Base-by-base conservation (phyloP, 2,113 vertebrate species). In the Varanus komodoensis region DNA sequence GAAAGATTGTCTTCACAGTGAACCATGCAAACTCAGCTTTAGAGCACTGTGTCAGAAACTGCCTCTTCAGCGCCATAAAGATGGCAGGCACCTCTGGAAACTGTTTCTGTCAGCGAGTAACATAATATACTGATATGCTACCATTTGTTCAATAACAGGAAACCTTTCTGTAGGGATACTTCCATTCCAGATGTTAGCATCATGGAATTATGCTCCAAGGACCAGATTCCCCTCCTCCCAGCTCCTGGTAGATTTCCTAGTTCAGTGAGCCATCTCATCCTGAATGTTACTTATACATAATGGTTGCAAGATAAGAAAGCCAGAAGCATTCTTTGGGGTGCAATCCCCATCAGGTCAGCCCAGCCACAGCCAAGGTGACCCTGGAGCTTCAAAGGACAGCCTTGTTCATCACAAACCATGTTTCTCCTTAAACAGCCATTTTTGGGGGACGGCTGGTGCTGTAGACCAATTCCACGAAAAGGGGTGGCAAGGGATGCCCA, bases 391-490 rank as follows among this genome's bases (percentile, higher is more conserved):
- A 54, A 87, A 82, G 50, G 78, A 71, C 86, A 68, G 25, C 23
- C 6, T 50, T 75, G 74, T 50, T 92, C 92, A 88, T 74, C 89
- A 82, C 80, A 92, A 91, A 91, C 86, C 93, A 95, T 92, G 95
- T 93, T 86, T 94, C 83, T 71, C n/a, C 93, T 93, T 89, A 74
- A 95, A 84, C 3, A 87, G 61, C 71, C 57, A 89, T 94, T 92
- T 92, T 82, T 91, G 91, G 38, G 38, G 38, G 38, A 44, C 38
- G 38, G 38, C 91, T 88, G 85, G 25, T 61, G 48, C 68, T 0
- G 0, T n/a, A 80, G 6, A 19, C 82, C 19, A 81, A 1, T 68
- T 85, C 88, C 89, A 88, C 79, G 89, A 95, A 94, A 54, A 86
- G 73, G 88, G 92, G 95, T 96, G 95, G 93, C 85, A 61, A 48